A percentile compares a stretch with the other conserved stretches of the same genome.
Evolutionary conservation across 2,888 invertebrate species (phyloP).

Genomic region (Didymodactylos carnosus): DNA sequence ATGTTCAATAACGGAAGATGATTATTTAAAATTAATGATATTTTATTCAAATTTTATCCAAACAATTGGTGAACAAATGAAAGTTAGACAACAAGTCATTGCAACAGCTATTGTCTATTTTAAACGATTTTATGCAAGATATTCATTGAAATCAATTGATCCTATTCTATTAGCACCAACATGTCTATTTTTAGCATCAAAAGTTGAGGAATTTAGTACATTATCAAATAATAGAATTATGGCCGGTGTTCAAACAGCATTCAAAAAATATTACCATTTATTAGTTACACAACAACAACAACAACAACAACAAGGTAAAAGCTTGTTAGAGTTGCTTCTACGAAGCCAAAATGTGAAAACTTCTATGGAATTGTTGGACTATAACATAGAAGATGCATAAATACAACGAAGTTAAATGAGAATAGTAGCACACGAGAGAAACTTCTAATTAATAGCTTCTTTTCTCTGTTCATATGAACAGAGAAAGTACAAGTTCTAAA

Average conservation of each 20-base stretch:
- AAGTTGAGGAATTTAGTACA: slow-evolving; percentile 51
- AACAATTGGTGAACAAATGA: slow-evolving; percentile 76
- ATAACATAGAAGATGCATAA: no score
- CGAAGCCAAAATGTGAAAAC: neutral
- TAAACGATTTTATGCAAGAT: slow-evolving; percentile 72
- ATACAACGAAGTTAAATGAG: no score
- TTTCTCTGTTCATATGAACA: no score
- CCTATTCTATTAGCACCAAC: slow-evolving; percentile 87
- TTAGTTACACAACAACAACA: no score
- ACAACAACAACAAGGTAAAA: no score
- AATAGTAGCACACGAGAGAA: no score
- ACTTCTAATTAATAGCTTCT: no score
- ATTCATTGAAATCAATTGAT: slow-evolving; percentile 88
- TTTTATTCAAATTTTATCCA: slow-evolving; percentile 85
- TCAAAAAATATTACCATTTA: neutral
- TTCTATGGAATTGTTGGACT: neutral
- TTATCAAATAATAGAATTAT: neutral
- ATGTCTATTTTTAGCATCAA: slow-evolving; percentile 83
- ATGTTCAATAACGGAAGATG: slow-evolving; percentile 58
- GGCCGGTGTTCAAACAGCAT: neutral
- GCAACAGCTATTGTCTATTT: slow-evolving; percentile 96
- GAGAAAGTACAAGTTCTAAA: no score
- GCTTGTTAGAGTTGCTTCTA: neutral
- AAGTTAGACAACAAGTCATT: slow-evolving; percentile 88
- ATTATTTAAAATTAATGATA: slow-evolving; percentile 91